Evolutionary conservation across 1,140 invertebrate species (phyloP).

Genomic region (Drosophila punjabiensis): DNA sequence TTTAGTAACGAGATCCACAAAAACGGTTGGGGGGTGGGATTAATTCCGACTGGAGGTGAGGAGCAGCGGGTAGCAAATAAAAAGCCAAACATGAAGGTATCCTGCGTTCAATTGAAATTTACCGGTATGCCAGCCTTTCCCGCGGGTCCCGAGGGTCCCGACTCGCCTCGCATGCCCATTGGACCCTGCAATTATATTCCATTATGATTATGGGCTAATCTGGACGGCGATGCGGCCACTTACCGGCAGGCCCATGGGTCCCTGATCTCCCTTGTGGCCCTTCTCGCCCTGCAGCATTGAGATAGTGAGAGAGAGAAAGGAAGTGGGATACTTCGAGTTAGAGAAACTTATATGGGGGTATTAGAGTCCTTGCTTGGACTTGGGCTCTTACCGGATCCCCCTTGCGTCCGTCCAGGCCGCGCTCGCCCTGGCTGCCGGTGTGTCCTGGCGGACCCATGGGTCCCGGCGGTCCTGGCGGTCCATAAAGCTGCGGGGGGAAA

Average conservation of each 20-base stretch:
- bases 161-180: slow-evolving; percentile 94
- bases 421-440: slow-evolving; percentile 90
- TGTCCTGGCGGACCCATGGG: slow-evolving; percentile 93
- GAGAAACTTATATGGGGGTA: slow-evolving; percentile 30
- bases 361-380: neutral
- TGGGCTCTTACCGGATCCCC: slow-evolving; percentile 91
- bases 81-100: slow-evolving; percentile 59
- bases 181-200: slow-evolving; percentile 89
- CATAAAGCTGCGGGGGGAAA: slow-evolving; percentile 66
- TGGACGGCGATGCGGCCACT: slow-evolving; percentile 85
- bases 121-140: slow-evolving; percentile 92
- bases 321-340: neutral
- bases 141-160: slow-evolving; percentile 90
- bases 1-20: slow-evolving; percentile 64
- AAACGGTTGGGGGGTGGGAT: slow-evolving; percentile 13
- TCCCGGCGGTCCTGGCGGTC: slow-evolving; percentile 83
- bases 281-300: slow-evolving; percentile 91
- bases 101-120: slow-evolving; percentile 86
- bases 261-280: slow-evolving; percentile 95
- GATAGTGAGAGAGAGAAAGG: neutral
- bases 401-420: slow-evolving; percentile 93
- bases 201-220: slow-evolving; percentile 3
- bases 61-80: slow-evolving; percentile 41
- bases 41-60: slow-evolving; percentile 34
- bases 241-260: slow-evolving; percentile 98